phyloP scores from a whole-genome alignment of 2,113 vertebrate species.

The Platysteira castanea region DNA sequence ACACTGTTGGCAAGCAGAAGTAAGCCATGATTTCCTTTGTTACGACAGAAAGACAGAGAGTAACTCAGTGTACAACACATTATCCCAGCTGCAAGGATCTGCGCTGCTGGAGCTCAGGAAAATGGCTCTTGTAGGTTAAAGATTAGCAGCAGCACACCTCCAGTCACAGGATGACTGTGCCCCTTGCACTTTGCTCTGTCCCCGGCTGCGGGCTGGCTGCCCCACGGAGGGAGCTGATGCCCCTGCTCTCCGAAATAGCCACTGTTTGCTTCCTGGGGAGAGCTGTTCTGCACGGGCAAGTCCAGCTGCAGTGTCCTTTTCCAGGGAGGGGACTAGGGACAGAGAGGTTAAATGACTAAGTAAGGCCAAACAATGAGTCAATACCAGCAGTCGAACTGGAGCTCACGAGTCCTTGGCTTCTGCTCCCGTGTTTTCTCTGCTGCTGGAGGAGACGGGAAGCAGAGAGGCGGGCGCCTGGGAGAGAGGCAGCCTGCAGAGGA shows the following conservation, averaged over 20 bases:
- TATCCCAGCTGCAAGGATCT: neutral
- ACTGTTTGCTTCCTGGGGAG: neutral
- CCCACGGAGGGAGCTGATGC: neutral
- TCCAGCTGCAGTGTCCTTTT: neutral
- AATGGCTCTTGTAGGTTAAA: neutral
- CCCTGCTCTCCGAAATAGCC: neutral
- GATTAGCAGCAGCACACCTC: neutral
- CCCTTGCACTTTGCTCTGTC: neutral
- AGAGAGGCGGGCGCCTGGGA: neutral
- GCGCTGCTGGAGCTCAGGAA: neutral
- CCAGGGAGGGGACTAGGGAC: neutral
- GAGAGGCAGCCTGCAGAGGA: neutral
- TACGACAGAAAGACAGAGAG: neutral
- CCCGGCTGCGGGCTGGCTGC: neutral
- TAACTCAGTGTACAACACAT: rapidly evolving
- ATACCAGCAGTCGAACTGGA: neutral
- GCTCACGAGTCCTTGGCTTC: constrained; percentile 10
- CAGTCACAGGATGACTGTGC: neutral
- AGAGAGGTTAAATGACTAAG: neutral
- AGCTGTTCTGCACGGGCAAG: neutral
- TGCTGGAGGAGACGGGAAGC: neutral
- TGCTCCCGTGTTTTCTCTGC: neutral
- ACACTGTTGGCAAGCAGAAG: neutral
- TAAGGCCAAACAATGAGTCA: constrained; percentile 16
- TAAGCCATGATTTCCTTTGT: neutral